These are phyloP conservation scores for Cherax quadricarinatus DNA, from an alignment of 1,140 invertebrate species.

Conservation along the genomic window DNA sequence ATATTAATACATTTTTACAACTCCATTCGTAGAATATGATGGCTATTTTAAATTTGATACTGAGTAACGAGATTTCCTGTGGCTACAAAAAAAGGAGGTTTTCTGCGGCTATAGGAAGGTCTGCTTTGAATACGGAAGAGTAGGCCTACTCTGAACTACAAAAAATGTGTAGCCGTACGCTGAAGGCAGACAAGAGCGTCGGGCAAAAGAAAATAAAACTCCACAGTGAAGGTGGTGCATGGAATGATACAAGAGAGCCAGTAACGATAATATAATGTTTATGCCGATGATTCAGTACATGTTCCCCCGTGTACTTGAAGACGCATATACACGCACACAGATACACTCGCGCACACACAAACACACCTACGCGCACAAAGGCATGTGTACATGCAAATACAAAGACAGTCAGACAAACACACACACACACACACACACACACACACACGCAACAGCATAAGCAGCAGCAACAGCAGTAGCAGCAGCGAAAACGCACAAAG, in stretches of 20 bases:
- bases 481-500: conserved; percentile 5
- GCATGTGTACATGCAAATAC: background rate
- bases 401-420: background rate
- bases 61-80: no score
- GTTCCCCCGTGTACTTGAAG: conserved; percentile 37
- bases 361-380: background rate
- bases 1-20: no score
- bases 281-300: conserved; percentile 39
- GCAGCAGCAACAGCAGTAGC: background rate
- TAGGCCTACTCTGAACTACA: background rate
- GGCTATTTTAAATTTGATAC: no score
- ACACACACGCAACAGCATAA: background rate
- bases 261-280: conserved; percentile 30
- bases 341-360: background rate
- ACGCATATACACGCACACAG: conserved; percentile 18
- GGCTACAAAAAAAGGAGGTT: no score
- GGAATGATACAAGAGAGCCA: conserved; percentile 39
- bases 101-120: no score
- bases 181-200: background rate
- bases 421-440: background rate
- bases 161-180: background rate
- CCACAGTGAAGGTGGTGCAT: conserved; percentile 8
- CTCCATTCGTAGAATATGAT: no score
- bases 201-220: background rate
- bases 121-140: no score